phyloP scores from a whole-genome alignment of 2,113 vertebrate genomes.

The Eidolon helvum region DNA sequence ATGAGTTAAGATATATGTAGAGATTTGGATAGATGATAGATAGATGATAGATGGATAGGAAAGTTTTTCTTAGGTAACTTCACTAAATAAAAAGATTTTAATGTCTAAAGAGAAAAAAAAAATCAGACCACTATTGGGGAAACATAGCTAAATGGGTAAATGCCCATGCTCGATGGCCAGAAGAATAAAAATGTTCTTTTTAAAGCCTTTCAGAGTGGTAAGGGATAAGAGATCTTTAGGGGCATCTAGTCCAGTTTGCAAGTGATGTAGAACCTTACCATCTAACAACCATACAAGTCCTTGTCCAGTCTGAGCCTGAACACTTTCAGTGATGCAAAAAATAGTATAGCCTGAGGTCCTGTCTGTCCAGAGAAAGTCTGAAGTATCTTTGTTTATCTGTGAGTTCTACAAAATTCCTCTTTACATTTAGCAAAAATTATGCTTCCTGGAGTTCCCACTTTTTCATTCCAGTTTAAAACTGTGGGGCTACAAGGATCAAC shows the following conservation, averaged over 20 bases:
- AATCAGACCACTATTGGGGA: not conserved
- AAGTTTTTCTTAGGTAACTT: not conserved
- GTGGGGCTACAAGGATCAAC: not conserved
- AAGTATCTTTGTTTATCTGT: not conserved
- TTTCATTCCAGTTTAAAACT: conserved; percentile 10
- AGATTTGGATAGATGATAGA: too few species aligned
- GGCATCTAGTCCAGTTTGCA: not conserved
- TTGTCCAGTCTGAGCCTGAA: not conserved
- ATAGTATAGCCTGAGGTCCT: not conserved
- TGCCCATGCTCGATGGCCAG: fast-evolving
- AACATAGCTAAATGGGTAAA: not conserved
- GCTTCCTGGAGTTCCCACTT: not conserved
- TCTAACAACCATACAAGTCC: not conserved
- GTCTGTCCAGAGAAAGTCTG: not conserved
- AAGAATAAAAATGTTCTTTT: not conserved
- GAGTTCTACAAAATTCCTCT: not conserved
- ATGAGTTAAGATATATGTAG: not conserved
- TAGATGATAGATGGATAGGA: not conserved
- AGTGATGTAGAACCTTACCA: not conserved
- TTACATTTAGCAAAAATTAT: conserved; percentile 32
- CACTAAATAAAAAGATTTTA: not conserved
- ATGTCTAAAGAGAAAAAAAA: not conserved
- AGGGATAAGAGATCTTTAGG: not conserved
- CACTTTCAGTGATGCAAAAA: not conserved
- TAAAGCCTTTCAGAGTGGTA: not conserved